Evolutionary conservation across 2,888 invertebrate species (phyloP), one percentile per base, ranked within the genome.

Genomic region (Cephus sareptanus): DNA sequence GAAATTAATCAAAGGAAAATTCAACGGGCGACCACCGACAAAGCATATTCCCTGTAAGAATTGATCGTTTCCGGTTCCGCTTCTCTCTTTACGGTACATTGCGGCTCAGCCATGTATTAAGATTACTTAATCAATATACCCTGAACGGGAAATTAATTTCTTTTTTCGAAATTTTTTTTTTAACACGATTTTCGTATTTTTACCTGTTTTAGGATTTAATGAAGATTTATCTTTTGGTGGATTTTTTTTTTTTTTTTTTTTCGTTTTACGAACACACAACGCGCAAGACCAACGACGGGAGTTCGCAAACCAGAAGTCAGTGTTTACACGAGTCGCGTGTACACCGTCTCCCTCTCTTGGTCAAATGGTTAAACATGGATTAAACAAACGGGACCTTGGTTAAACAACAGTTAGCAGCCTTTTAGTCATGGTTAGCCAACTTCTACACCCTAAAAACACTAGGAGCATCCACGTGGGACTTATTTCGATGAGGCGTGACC

Each of bases 41-140:
- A 90, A 91, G 91, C 91, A 90, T 91, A 91, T 91, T 90, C 90
- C 89, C 90, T 88, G 87, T 90, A 91, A 90, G 91, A 91, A 91
- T 91, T 87, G 88, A 91, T 91, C 89, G 91, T 87, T 91, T 91
- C 91, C 91, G 89, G 88, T 91, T 91, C 91, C 91, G 91, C 85
- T 56, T 56, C 56, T 91, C 87, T 88, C 90, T 91, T 91, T 91
- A 91, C 91, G 91, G 90, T 90, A 91, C 91, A 90, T 90, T 91
- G 91, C 91, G 90, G 90, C 91, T 82, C 91, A 91, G 90, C 91
- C 91, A 91, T 91, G 91, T 91, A 91, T 91, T 91, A 91, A 91
- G 91, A 91, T 91, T 91, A 90, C 91, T 91, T 91, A 91, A 91
- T 91, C 91, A 89, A 91, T 91, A 91, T 88, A 89, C 85, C 83